phyloP scores from a whole-genome alignment of 92 coral and sea anemone species.

The Porites divaricata region DNA sequence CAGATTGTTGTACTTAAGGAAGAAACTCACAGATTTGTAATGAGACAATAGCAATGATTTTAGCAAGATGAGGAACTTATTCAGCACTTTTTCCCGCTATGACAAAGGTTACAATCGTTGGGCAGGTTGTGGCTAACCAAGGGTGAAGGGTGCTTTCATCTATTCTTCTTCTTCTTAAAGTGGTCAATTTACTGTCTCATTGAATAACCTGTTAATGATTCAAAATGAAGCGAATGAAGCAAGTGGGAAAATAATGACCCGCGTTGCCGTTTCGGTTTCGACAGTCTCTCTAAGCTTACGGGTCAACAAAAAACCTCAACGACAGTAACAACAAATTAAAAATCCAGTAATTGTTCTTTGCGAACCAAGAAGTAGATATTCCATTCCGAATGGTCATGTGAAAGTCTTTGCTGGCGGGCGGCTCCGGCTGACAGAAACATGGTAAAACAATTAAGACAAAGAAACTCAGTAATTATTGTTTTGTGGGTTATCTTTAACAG shows the following conservation, averaged over 20 bases:
- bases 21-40: too few relatives aligned
- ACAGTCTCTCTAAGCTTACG: too few relatives aligned
- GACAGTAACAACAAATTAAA: too few relatives aligned
- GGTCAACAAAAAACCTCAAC: too few relatives aligned
- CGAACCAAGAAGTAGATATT: too few relatives aligned
- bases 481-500: neutral
- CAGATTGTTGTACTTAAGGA: too few relatives aligned
- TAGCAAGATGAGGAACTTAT: neutral
- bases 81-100: neutral
- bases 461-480: too few relatives aligned
- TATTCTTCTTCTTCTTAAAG: neutral
- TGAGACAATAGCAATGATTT: neutral
- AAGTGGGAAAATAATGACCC: too few relatives aligned
- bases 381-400: neutral
- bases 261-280: too few relatives aligned
- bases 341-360: too few relatives aligned
- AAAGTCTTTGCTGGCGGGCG: neutral
- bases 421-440: neutral
- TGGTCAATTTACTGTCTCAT: neutral
- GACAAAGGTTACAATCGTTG: neutral
- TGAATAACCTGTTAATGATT: neutral
- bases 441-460: neutral
- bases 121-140: slow-evolving; percentile 1
- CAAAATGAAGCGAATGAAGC: neutral
- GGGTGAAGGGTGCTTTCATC: neutral